Evolutionary conservation across 2,797 vertebrate species (phyloP), one percentile per base, ranked within the genome.

Genomic region (Schizopygopsis malacanthus): DNA sequence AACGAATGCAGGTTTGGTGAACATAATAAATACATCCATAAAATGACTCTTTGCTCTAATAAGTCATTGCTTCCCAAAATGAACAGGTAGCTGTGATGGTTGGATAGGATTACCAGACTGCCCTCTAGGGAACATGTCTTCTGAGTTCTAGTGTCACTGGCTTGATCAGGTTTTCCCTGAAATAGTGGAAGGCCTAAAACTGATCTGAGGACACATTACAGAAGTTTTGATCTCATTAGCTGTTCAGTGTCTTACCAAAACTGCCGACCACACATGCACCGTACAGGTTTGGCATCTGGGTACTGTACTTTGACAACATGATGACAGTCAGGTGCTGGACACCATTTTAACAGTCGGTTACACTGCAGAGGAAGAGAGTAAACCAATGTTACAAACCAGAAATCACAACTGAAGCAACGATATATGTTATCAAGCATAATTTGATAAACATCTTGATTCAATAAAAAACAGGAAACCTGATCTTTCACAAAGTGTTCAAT

Each of bases 301-400:
- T 99, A 99, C 5, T 99, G 98, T 89, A 99, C 98, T 96, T 99
- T 99, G 88, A 99, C 97, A 85, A 99, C 98, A 39, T 99, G 98
- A 95, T 99, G 98, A 94, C 98, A 99, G 93, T 99, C 98, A 81
- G 98, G 98, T 85, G 98, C 98, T 86, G 98, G 98, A 95, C 98
- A 99, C 98, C 98, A 99, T 93, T 99, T 99, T 96, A 99, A 97
- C 95, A 99, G 97, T 96, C 98, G 96, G 95, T 99, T 99, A 95
- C 98, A 99, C 98, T 99, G 86, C 0, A 28, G 83, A 87, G 9
- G 76, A 18, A 82, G 33, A 28, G 87, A 59, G 63, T 50, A 69
- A 25, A 56, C n/a, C 43, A 79, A 43, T 15, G 52, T 47, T 28
- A 54, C 50, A 37, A 25, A 15, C 11, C 15, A 77, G 6, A 52